These are phyloP conservation scores for Myiozetetes cayanensis DNA, from an alignment of 2,113 vertebrate species.

Conservation along the genomic window DNA sequence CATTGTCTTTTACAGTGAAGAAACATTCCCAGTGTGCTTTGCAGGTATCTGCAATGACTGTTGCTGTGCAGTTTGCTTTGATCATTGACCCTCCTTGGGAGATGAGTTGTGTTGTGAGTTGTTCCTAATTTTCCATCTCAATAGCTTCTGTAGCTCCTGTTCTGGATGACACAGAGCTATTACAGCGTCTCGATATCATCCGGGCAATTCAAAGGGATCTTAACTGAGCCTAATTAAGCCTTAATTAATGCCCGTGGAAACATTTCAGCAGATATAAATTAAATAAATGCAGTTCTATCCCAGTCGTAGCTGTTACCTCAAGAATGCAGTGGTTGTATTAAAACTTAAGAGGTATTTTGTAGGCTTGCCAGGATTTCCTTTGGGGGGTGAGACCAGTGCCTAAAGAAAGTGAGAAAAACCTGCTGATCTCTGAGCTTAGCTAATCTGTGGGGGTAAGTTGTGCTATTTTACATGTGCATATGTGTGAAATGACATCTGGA, in stretches of 20 bases:
- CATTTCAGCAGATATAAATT: not conserved
- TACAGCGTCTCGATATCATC: not conserved
- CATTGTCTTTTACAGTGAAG: not conserved
- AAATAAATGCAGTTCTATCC: not conserved
- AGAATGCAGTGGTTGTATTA: not conserved
- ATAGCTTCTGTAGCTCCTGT: not conserved
- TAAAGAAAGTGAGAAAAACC: conserved; percentile 37
- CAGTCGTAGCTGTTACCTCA: not conserved
- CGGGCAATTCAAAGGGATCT: not conserved
- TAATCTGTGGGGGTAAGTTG: not conserved
- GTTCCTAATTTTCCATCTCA: not conserved
- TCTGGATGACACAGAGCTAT: not conserved
- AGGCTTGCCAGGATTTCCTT: conserved; percentile 21
- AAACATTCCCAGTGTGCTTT: not conserved
- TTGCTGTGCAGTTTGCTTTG: conserved; percentile 1
- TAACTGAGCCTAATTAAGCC: not conserved
- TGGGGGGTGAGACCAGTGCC: not conserved
- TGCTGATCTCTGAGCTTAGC: conserved; percentile 39
- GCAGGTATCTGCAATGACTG: not conserved
- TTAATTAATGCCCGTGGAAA: not conserved
- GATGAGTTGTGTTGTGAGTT: not conserved
- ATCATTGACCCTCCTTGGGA: conserved; percentile 7
- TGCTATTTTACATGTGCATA: not conserved
- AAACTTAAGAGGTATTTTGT: conserved; percentile 17
- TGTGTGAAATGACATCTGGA: conserved; percentile 46